These are phyloP conservation scores for Bucco capensis DNA, from an alignment of 2,113 vertebrate genomes.

Conservation along the genomic window DNA sequence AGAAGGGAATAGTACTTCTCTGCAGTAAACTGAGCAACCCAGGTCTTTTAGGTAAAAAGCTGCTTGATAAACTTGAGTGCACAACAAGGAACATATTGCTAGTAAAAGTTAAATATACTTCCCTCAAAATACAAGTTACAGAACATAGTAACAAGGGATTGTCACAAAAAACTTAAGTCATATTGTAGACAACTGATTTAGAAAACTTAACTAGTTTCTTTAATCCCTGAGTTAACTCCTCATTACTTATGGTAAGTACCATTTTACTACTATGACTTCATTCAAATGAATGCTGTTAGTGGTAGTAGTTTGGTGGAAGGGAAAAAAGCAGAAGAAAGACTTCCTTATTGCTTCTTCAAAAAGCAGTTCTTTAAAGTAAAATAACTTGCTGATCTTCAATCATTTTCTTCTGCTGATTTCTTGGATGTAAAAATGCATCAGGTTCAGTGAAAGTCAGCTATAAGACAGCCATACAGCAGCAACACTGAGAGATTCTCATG, in stretches of 20 bases:
- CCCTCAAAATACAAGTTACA: slow-evolving; percentile 2
- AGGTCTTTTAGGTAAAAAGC: background rate
- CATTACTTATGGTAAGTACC: slow-evolving; percentile 67
- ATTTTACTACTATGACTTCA: slow-evolving; percentile 63
- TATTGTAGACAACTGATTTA: slow-evolving; percentile 23
- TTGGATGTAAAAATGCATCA: slow-evolving; percentile 25
- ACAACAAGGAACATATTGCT: slow-evolving; percentile 2
- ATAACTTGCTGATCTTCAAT: background rate
- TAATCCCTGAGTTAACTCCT: slow-evolving; percentile 75
- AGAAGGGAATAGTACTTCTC: background rate
- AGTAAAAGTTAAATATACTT: background rate
- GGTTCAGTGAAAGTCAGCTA: slow-evolving; percentile 1
- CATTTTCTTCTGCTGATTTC: slow-evolving; percentile 10
- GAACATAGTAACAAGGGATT: slow-evolving; percentile 22
- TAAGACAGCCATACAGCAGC: slow-evolving; percentile 16
- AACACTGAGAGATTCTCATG: slow-evolving; percentile 14
- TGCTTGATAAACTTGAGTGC: background rate
- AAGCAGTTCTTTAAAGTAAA: background rate
- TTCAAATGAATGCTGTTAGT: slow-evolving; percentile 72
- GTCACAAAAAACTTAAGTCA: slow-evolving; percentile 20
- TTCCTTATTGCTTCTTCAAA: slow-evolving; percentile 66
- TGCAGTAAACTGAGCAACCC: background rate
- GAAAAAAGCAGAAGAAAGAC: slow-evolving; percentile 58
- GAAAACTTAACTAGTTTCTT: slow-evolving; percentile 60
- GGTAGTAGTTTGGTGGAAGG: slow-evolving; percentile 39